phyloP scores from a whole-genome alignment of 2,113 vertebrate genomes.

The Hippocampus abdominalis region DNA sequence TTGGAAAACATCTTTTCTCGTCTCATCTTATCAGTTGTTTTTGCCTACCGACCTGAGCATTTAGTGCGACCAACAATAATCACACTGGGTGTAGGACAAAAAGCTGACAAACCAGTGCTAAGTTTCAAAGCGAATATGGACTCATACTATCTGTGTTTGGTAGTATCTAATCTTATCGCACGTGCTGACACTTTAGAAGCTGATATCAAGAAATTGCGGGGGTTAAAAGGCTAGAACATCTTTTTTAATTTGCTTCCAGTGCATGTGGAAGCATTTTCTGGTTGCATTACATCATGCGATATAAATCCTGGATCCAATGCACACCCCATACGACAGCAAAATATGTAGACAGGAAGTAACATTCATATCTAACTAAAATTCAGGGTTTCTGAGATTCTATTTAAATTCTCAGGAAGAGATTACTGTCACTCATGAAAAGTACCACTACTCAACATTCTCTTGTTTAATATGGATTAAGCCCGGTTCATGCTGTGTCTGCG shows the following conservation, averaged over 20 bases:
- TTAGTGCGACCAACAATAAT: too few relatives aligned
- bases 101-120: not conserved
- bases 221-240: not conserved
- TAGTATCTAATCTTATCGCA: not conserved
- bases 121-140: not conserved
- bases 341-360: not conserved
- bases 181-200: not conserved
- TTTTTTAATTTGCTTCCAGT: not conserved
- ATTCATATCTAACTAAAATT: too few relatives aligned
- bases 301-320: not conserved
- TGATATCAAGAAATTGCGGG: not conserved
- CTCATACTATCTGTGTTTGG: not conserved
- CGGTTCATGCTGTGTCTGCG: slow-evolving; percentile 15
- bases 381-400: not conserved
- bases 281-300: slow-evolving; percentile 2
- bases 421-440: not conserved
- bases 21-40: too few relatives aligned
- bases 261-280: slow-evolving; percentile 4
- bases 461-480: slow-evolving; percentile 2
- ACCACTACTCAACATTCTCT: not conserved
- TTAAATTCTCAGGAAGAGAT: not conserved
- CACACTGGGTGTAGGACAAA: not conserved
- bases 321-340: not conserved
- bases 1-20: too few relatives aligned
- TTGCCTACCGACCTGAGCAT: too few relatives aligned